Conservation (phyloP, 2,888 invertebrate genomes). For the Leptopterna dolabrata region DNA sequence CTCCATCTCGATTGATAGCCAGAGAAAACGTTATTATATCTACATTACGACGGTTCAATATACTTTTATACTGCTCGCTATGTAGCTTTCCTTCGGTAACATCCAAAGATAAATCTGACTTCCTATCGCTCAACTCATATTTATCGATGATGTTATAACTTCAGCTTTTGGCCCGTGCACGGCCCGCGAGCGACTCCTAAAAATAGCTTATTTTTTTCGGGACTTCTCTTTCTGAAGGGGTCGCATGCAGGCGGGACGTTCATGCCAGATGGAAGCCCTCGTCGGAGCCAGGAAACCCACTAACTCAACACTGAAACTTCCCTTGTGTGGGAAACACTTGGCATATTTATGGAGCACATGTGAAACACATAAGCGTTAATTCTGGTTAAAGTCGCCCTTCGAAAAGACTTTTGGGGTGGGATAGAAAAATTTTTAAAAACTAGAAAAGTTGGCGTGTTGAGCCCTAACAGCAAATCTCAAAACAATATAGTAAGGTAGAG, state of each 20-base stretch:
- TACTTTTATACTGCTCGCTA: too few species aligned
- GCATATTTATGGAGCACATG: neutral
- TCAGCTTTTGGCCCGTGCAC: neutral
- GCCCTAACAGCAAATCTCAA: too few species aligned
- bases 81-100: neutral
- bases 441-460: too few species aligned
- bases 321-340: neutral
- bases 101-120: neutral
- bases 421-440: too few species aligned
- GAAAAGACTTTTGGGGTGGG: neutral
- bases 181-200: neutral
- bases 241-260: neutral
- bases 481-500: too few species aligned
- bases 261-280: neutral
- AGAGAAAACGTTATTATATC: too few species aligned
- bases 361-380: slow-evolving; percentile 11
- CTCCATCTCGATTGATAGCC: too few species aligned
- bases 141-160: neutral
- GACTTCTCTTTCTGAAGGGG: neutral
- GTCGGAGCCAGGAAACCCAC: neutral
- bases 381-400: neutral
- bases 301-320: neutral
- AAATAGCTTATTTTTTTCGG: neutral
- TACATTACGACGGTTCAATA: too few species aligned
- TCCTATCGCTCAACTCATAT: neutral